A percentile compares a stretch with the other conserved stretches of the same genome.
phyloP scores from a whole-genome alignment of 2,797 vertebrate species.

The Liasis olivaceus region DNA sequence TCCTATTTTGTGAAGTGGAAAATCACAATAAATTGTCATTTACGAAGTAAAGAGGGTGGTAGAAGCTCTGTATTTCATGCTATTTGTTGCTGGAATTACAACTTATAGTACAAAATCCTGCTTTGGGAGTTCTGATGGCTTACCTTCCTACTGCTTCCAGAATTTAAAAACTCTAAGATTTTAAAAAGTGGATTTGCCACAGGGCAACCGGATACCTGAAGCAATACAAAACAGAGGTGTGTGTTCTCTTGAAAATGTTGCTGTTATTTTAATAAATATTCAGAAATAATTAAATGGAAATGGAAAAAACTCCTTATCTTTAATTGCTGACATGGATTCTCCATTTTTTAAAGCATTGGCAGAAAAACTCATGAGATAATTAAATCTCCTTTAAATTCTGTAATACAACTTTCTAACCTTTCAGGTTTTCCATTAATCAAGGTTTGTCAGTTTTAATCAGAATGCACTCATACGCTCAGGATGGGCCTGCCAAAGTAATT shows the following conservation, averaged over 20 bases:
- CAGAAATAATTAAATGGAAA: slow-evolving; percentile 24
- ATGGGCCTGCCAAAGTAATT: slow-evolving; percentile 57
- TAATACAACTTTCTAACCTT: slow-evolving; percentile 60
- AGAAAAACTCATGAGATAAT: slow-evolving; percentile 52
- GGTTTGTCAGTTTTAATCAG: slow-evolving; percentile 61
- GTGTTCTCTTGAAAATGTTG: slow-evolving; percentile 16
- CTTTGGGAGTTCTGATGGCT: neutral
- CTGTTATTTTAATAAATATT: slow-evolving; percentile 41
- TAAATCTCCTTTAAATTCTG: slow-evolving; percentile 58
- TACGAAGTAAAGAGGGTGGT: neutral
- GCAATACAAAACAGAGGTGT: neutral
- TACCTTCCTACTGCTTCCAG: neutral
- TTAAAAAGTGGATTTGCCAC: slow-evolving; percentile 12
- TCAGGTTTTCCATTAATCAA: slow-evolving; percentile 63
- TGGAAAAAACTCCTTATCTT: slow-evolving; percentile 49
- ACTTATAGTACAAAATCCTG: neutral
- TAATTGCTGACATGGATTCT: neutral
- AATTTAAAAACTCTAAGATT: neutral
- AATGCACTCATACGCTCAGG: slow-evolving; percentile 33
- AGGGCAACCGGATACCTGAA: neutral
- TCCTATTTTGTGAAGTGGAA: neutral
- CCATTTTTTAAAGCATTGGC: neutral
- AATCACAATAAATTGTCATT: neutral
- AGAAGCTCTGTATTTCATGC: neutral
- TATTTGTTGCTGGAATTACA: neutral